Conservation (phyloP, 1,140 invertebrate species). For the Nymphalis io region DNA sequence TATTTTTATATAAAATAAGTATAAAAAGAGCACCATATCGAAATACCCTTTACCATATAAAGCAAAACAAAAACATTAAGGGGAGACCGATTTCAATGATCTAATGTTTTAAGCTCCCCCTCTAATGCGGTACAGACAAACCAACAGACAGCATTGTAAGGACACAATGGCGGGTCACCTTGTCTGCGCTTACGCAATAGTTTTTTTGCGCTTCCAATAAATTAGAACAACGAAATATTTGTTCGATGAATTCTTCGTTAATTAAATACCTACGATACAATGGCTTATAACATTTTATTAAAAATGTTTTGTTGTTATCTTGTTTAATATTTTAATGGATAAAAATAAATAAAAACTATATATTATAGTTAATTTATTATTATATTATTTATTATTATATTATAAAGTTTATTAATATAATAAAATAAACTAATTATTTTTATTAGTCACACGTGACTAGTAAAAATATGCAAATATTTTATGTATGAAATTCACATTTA, state of each 20-base stretch:
- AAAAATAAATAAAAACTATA: too few relatives aligned
- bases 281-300: too few relatives aligned
- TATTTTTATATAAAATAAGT: neutral
- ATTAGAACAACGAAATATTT: conserved; percentile 20
- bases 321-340: too few relatives aligned
- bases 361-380: too few relatives aligned
- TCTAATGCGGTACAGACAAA: conserved; percentile 31
- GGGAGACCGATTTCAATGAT: conserved; percentile 32
- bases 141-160: conserved; percentile 38
- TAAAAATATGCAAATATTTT: too few relatives aligned
- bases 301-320: too few relatives aligned
- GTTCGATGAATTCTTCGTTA: conserved; percentile 9
- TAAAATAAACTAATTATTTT: too few relatives aligned
- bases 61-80: conserved; percentile 10
- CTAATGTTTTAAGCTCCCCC: conserved; percentile 35
- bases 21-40: neutral
- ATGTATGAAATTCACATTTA: too few relatives aligned
- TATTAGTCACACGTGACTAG: too few relatives aligned
- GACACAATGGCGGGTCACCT: conserved; percentile 47
- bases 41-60: neutral
- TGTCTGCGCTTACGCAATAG: conserved; percentile 32
- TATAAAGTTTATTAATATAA: too few relatives aligned
- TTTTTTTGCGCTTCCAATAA: conserved; percentile 20
- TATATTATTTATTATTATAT: too few relatives aligned
- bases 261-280: neutral